Percentiles rank a stretch among this genome's conserved stretches.
Evolutionary conservation across 1,140 invertebrate species (phyloP).

Genomic region (Listronotus bonariensis): DNA sequence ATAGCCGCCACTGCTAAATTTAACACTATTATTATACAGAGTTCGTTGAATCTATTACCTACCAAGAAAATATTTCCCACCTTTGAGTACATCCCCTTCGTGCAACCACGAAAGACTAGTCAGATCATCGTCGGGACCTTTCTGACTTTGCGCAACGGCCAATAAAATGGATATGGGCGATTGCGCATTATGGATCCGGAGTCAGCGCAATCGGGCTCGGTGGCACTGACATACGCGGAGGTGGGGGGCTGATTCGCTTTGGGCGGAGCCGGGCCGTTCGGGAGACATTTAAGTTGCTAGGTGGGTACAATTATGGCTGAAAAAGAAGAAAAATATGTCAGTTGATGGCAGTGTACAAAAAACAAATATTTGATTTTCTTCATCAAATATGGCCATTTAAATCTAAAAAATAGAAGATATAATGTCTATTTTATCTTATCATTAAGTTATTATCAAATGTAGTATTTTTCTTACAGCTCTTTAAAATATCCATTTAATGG

Average conservation of each 20-base stretch:
- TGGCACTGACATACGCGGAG: slow-evolving; percentile 51
- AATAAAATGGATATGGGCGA: slow-evolving; percentile 52
- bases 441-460: too few relatives aligned
- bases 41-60: too few relatives aligned
- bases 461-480: too few relatives aligned
- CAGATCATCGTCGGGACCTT: slow-evolving; percentile 64
- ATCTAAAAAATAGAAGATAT: too few relatives aligned
- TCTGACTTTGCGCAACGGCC: slow-evolving; percentile 52
- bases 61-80: slow-evolving; percentile 50
- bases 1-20: too few relatives aligned
- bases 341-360: too few relatives aligned
- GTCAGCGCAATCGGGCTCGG: slow-evolving; percentile 51
- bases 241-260: slow-evolving; percentile 45
- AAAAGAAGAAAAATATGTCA: not conserved
- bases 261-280: slow-evolving; percentile 50
- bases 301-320: not conserved
- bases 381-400: too few relatives aligned
- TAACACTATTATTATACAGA: too few relatives aligned
- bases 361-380: too few relatives aligned
- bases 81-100: slow-evolving; percentile 88
- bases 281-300: slow-evolving; percentile 48
- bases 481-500: too few relatives aligned
- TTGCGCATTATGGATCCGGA: slow-evolving; percentile 48
- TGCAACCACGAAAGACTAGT: slow-evolving; percentile 84
- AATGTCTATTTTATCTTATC: too few relatives aligned